Evolutionary conservation across 2,113 vertebrate genomes (phyloP), one percentile per base, ranked within the genome.

Genomic region (Rutilus rutilus): DNA sequence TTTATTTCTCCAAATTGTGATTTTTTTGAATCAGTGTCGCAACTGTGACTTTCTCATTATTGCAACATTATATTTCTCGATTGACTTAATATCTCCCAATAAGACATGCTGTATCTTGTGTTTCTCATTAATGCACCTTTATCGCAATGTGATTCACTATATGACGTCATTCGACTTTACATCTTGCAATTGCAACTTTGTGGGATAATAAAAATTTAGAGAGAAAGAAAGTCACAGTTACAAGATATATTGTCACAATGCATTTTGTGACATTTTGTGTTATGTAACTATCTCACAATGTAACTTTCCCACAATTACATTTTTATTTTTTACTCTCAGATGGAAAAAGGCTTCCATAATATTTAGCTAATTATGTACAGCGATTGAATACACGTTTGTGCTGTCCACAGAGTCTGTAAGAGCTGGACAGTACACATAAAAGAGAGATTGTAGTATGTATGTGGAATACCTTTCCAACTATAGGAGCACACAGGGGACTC

Each of bases 401-500:
- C 17, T 21, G 15, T 54, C 25, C 25, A 33, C 74, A 71, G 4
- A 36, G 15, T 10, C 15, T 30, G 1, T 52, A 80, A 47, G 36
- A 27, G 36, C 6, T 42, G 2, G 21, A 64, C 23, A 33, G 15
- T 10, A 57, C 30, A 78, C 12, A 15, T 42, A 59, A n/a, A 60
- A n/a, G 12, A 47, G 42, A 82, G 4, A 67, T 3, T 36, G 23
- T 67, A 21, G 4, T 47, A n/a, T 80, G 4, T 47, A n/a, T 80
- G n/a, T 64, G 59, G 2, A 62, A 45, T 45, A 10, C 59, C 2
- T 25, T 62, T 80, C 6, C 59, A 27, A 11, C 39, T 30, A 15
- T 62, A 15, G 33, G 11, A 30, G 65, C 11, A 71, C 36, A 73
- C 76, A 65, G 27, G 30, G 62, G 73, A 59, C 78, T 77, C 79